Conservation (phyloP, 2,113 vertebrate genomes). For the Ochotona princeps region DNA sequence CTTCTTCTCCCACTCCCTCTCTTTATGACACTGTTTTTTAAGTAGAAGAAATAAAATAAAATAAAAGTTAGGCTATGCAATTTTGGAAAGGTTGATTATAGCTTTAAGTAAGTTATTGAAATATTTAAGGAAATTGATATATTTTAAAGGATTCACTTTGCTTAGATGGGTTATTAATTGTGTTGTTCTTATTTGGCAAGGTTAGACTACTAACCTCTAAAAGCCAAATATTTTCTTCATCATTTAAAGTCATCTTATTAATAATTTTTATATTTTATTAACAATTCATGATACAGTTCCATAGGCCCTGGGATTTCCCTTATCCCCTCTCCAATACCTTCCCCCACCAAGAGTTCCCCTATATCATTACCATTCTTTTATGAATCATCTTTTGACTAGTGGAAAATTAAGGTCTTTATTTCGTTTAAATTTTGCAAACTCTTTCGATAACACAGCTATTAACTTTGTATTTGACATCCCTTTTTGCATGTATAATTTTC, state of each 20-base stretch:
- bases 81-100: not conserved
- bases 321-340: too few relatives aligned
- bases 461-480: slow-evolving; percentile 56
- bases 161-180: not conserved
- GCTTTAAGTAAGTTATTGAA: slow-evolving; percentile 21
- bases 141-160: not conserved
- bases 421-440: slow-evolving; percentile 60
- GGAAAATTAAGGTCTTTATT: slow-evolving; percentile 41
- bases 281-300: too few relatives aligned
- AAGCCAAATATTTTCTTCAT: not conserved
- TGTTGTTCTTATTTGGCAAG: not conserved
- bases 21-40: too few relatives aligned
- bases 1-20: too few relatives aligned
- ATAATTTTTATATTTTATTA: not conserved
- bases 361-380: not conserved
- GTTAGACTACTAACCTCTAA: not conserved
- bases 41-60: too few relatives aligned
- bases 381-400: slow-evolving; percentile 57
- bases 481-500: slow-evolving; percentile 59
- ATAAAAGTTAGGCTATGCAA: too few relatives aligned
- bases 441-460: slow-evolving; percentile 31
- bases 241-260: not conserved
- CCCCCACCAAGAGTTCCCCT: too few relatives aligned
- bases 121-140: not conserved
- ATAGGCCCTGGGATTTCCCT: too few relatives aligned